Conservation (phyloP, 2,113 vertebrate species). For the Sphaerodactylus townsendi region DNA sequence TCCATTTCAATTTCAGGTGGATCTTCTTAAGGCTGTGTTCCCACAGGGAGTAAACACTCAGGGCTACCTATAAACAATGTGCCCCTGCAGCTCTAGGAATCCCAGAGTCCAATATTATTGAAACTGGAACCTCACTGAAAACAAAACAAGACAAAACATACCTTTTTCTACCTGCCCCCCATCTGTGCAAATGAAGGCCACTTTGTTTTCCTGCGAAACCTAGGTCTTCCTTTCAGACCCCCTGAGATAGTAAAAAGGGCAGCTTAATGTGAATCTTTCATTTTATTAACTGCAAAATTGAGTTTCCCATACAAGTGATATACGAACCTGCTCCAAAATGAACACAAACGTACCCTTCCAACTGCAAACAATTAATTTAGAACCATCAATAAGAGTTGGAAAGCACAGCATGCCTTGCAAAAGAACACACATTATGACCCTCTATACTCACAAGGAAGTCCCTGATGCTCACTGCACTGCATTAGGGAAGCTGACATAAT, state of each 20-base stretch:
- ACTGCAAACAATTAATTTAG: slow-evolving; percentile 38
- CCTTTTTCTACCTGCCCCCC: slow-evolving; percentile 3
- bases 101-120: slow-evolving; percentile 35
- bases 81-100: slow-evolving; percentile 38
- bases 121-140: not conserved
- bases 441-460: slow-evolving; percentile 26
- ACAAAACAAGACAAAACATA: not conserved
- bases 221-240: slow-evolving; percentile 47
- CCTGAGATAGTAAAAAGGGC: slow-evolving; percentile 61
- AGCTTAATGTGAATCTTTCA: slow-evolving; percentile 42
- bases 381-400: slow-evolving; percentile 38
- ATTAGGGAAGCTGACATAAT: slow-evolving; percentile 19
- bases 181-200: slow-evolving; percentile 28
- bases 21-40: not conserved
- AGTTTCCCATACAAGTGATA: slow-evolving; percentile 32
- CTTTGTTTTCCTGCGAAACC: slow-evolving; percentile 35
- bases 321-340: slow-evolving; percentile 34
- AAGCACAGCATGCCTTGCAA: slow-evolving; percentile 36
- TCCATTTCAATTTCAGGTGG: not conserved
- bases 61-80: not conserved
- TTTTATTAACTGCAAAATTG: slow-evolving; percentile 36
- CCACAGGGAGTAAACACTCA: not conserved
- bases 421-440: not conserved
- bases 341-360: slow-evolving; percentile 27
- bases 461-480: slow-evolving; percentile 44